These are phyloP conservation scores for Pararge aegeria DNA, from an alignment of 1,140 invertebrate genomes.

Conservation along the genomic window DNA sequence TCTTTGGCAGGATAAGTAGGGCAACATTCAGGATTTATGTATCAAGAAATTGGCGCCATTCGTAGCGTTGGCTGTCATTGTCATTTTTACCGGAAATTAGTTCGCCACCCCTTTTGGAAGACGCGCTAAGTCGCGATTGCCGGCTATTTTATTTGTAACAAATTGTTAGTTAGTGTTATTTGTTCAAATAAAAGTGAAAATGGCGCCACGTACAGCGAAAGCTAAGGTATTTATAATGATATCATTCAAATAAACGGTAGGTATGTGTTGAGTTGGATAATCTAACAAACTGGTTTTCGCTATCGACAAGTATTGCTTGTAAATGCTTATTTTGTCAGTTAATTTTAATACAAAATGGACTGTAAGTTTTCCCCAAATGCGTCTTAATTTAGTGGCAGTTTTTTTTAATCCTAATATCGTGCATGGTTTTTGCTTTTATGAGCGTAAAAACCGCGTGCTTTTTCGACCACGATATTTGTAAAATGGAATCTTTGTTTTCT, in stretches of 20 bases:
- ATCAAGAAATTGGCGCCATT: conserved; percentile 56
- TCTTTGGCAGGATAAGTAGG: too few relatives aligned
- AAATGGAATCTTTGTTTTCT: not conserved
- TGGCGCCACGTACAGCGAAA: conserved; percentile 64
- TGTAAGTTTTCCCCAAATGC: conserved; percentile 1
- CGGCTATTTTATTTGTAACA: conserved; percentile 38
- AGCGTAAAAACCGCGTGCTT: conserved; percentile 1
- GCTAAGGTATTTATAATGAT: conserved; percentile 52
- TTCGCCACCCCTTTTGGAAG: conserved; percentile 48
- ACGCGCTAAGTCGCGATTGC: conserved; percentile 48
- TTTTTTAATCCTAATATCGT: not conserved
- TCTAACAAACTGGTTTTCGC: conserved; percentile 41
- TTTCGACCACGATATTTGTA: not conserved
- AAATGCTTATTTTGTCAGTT: conserved; percentile 9
- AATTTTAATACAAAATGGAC: conserved; percentile 5
- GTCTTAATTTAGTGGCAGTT: not conserved
- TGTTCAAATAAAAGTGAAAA: conserved; percentile 42
- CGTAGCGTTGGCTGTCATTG: conserved; percentile 48
- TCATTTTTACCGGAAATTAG: conserved; percentile 65
- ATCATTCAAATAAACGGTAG: conserved; percentile 1
- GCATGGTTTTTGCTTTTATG: conserved; percentile 1
- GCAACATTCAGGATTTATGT: conserved; percentile 13
- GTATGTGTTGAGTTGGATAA: conserved; percentile 20
- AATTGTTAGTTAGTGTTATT: conserved; percentile 41
- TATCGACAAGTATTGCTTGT: conserved; percentile 29